Base-by-base conservation (phyloP, 2,888 invertebrate genomes). In the Spialia ferax region DNA sequence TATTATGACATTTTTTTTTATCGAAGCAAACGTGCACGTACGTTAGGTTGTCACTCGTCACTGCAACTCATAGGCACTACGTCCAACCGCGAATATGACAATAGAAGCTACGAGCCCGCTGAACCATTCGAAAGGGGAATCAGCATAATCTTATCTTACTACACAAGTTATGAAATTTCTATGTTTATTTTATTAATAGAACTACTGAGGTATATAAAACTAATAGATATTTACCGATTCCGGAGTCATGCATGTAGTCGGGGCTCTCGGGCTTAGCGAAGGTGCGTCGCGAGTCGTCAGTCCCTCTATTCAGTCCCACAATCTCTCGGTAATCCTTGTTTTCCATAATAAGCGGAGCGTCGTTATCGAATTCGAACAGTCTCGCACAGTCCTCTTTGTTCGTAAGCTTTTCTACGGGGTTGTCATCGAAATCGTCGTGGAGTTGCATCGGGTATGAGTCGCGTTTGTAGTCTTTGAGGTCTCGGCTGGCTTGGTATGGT, bases 321-420 rank as follows among this genome's bases (percentile, higher is more conserved):
- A 93, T 91, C 79, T 92, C 91, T 63, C 91, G 82, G 65, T 91
- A 93, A 70, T 94, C 94, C 77, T 91, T 91, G 65, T 91, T 91
- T 74, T 93, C 94, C 85, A 91, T 86, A 50, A 95, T 94, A 29
- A 93, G 84, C 0, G 93, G 93, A 2, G 93, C 93, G 75, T 94
- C 94, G 77, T 95, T 95, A 75, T 95, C 95, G 78, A 95, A 95
- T 79, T 95, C 95, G 79, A 95, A 94, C 45, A 94, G 83, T 57
- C 92, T 83, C 55, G 94, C 88, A 80, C 94, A 94, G 72, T 93
- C 94, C 54, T 92, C 94, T 74, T 91, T 89, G 77, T 85, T 86
- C 1, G 89, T 86, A 23, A 94, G 79, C 68, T 93, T 89, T 75
- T 93, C 93, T 62, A 93, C 92, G 15, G 90, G 84, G 74, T 92